phyloP scores from a whole-genome alignment of 2,888 invertebrate species.

The Meiosimyza platycephala region DNA sequence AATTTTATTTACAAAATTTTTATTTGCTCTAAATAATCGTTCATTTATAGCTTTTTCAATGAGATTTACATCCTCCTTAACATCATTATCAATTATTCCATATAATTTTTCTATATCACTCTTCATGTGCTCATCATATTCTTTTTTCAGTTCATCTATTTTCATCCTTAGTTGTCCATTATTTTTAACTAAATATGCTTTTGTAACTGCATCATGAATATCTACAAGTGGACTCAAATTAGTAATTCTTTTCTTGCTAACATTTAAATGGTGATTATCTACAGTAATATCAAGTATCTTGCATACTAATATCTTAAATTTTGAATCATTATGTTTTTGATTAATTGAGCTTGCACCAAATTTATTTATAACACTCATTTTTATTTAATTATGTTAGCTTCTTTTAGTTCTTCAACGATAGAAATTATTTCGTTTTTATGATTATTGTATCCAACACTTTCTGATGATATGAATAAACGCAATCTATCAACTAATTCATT shows the following conservation, averaged over 20 bases:
- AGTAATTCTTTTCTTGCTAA: conserved; percentile 13
- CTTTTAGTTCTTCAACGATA: too few relatives aligned
- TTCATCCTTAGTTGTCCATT: conserved; percentile 8
- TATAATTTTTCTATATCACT: neutral
- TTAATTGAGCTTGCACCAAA: conserved; percentile 21
- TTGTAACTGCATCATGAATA: conserved; percentile 20
- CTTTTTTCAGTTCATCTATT: neutral
- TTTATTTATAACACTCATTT: conserved; percentile 29
- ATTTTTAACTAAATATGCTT: conserved; percentile 1
- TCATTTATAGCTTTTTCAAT: neutral
- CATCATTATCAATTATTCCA: neutral
- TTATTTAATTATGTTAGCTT: too few relatives aligned
- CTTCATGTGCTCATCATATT: neutral
- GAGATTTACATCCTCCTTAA: conserved; percentile 9
- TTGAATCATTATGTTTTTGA: neutral
- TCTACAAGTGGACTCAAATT: conserved; percentile 26
- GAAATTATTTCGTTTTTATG: conserved; percentile 4
- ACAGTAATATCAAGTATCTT: neutral
- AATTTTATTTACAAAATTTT: neutral
- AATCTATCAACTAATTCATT: conserved; percentile 56
- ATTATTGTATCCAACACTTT: conserved; percentile 35
- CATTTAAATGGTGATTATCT: conserved; percentile 17
- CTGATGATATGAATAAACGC: conserved; percentile 43
- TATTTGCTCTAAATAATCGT: too few relatives aligned
- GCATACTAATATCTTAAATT: neutral